Evolutionary conservation across 1,140 invertebrate species (phyloP).

Genomic region (Kradibia gibbosae): DNA sequence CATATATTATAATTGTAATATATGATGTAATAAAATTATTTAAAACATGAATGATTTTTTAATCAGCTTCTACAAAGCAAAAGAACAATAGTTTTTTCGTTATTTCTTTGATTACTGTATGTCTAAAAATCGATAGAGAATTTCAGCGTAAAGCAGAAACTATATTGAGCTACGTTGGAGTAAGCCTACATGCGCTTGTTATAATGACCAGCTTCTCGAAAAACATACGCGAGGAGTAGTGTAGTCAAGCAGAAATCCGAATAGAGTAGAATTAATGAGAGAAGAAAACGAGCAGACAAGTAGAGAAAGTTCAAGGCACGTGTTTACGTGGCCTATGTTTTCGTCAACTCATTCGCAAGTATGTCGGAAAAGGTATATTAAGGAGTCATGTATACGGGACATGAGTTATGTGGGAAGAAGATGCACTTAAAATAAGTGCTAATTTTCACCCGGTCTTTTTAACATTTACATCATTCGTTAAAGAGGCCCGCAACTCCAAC

Average conservation of each 20-base stretch:
- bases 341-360: conserved; percentile 20
- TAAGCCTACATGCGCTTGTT: background rate
- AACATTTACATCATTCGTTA: too few species aligned
- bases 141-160: background rate
- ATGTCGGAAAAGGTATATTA: conserved; percentile 1
- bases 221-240: background rate
- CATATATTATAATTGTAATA: too few species aligned
- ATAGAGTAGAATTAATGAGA: background rate
- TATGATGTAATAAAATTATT: too few species aligned
- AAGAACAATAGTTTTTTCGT: too few species aligned
- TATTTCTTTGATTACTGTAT: too few species aligned
- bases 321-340: conserved; percentile 18
- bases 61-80: too few species aligned
- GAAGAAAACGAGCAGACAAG: background rate
- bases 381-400: background rate
- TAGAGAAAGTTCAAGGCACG: background rate
- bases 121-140: too few species aligned
- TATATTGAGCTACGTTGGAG: background rate
- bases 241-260: background rate
- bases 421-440: background rate
- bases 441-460: background rate
- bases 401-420: background rate
- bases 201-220: background rate
- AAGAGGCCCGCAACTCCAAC: too few species aligned
- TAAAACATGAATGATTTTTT: too few species aligned